phyloP scores from a whole-genome alignment of 2,797 vertebrate genomes.

The Hemibagrus guttatus region DNA sequence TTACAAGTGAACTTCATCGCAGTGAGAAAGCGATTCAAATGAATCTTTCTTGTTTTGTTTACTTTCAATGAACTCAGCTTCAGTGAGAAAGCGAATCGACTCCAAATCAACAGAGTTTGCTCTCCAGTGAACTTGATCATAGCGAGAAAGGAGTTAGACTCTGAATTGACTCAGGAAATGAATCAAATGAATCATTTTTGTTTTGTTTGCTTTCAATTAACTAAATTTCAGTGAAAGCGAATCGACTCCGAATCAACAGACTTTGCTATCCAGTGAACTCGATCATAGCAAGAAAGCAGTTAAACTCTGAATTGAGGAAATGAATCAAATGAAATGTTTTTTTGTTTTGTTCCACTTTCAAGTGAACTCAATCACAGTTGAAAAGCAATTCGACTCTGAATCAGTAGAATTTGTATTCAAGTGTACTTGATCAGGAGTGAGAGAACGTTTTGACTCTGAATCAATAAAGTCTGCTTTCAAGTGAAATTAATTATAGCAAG shows the following conservation, averaged over 20 bases:
- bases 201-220: neutral
- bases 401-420: neutral
- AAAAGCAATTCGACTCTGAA: neutral
- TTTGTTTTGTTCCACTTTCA: neutral
- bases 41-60: neutral
- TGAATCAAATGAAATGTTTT: neutral
- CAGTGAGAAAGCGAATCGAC: neutral
- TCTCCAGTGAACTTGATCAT: neutral
- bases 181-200: neutral
- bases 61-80: neutral
- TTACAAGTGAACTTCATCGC: no score
- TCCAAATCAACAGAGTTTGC: neutral
- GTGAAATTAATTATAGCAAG: neutral
- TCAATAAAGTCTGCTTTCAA: no score
- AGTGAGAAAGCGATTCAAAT: no score
- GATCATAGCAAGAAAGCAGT: neutral
- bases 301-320: neutral
- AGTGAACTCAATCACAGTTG: neutral
- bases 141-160: neutral
- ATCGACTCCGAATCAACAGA: neutral
- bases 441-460: neutral
- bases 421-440: neutral
- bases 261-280: neutral
- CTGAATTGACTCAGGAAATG: neutral
- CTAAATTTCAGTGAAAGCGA: neutral